Evolutionary conservation across 2,888 invertebrate species (phyloP), one percentile per base, ranked within the genome.

Genomic region (Therioaphis trifolii): DNA sequence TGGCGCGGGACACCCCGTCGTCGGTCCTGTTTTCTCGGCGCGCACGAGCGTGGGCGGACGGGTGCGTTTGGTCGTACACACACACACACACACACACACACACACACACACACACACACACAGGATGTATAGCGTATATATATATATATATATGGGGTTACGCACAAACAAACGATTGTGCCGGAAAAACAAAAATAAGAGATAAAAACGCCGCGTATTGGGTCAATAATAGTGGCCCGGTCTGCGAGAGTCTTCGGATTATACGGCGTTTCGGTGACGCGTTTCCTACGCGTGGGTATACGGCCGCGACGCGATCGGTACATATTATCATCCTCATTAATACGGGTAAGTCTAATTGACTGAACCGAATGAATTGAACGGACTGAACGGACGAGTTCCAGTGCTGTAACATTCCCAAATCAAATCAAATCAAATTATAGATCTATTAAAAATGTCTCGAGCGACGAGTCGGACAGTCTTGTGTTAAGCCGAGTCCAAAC

Each of bases 181-280:
- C 35, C 61, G 75, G 75, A 61, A 76, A 77, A 66, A 66, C 63
- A 77, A 46, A 71, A 80, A 71, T 52, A 69, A 79, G 55, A 79
- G 40, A 77, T 78, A 78, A 40, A 58, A 78, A 78, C 52, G 9
- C n/a, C 21, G 75, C 61, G 49, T 43, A 58, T 58, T 58, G 24
- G 58, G 58, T 58, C 58, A 58, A 58, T 58, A 58, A 35, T 35
- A 58, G 58, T 58, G 12, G 55, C 46, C 35, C 35, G 46, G 46
- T 4, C 55, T 1, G 4, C 55, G 55, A 55, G 11, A 55, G 52
- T 18, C n/a, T 49, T 2, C 52, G 52, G 35, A 35, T 35, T 18
- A 18, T 52, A 49, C 46, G 15, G 35, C 35, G 35, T 35, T 35
- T 35, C 35, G 35, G 3, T 35, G 35, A 35, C 35, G 35, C 35